Percentiles rank a stretch among this genome's conserved stretches.
Conservation (phyloP, 2,888 invertebrate species). For the Torymus aiolomorphi region DNA sequence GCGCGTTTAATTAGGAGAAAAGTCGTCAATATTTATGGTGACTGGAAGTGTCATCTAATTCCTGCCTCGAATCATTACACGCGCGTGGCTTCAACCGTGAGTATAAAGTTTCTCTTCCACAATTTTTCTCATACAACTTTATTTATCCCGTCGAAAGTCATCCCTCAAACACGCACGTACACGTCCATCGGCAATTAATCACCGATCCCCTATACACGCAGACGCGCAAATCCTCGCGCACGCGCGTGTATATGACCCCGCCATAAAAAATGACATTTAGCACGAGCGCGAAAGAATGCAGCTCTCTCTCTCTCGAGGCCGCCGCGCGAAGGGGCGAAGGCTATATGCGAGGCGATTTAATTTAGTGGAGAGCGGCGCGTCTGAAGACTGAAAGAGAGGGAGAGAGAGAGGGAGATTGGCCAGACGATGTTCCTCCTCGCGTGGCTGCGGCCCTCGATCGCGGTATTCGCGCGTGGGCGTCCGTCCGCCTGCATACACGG, state of each 20-base stretch:
- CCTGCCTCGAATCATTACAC: too few relatives aligned
- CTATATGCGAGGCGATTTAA: constrained; percentile 31
- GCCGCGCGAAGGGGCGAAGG: neutral
- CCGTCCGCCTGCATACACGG: neutral
- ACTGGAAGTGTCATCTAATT: too few relatives aligned
- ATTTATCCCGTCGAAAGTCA: too few relatives aligned
- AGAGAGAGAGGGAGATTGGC: constrained; percentile 22
- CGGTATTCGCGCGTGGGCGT: constrained; percentile 15
- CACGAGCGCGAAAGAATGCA: constrained; percentile 26
- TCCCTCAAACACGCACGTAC: too few relatives aligned
- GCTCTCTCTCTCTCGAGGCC: constrained; percentile 3
- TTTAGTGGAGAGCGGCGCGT: constrained; percentile 38
- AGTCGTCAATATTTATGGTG: constrained; percentile 18
- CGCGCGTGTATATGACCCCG: neutral
- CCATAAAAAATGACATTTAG: constrained; percentile 11
- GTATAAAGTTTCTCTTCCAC: too few relatives aligned
- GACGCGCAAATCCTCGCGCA: neutral
- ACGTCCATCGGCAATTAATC: too few relatives aligned
- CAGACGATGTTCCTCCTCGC: constrained; percentile 24
- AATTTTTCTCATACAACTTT: too few relatives aligned
- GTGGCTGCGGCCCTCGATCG: constrained; percentile 14
- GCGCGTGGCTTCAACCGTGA: too few relatives aligned
- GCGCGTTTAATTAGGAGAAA: constrained; percentile 21
- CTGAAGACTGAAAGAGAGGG: neutral
- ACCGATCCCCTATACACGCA: neutral